Evolutionary conservation across 2,797 vertebrate genomes (phyloP).

Genomic region (Sternarchorhynchus goeldii): DNA sequence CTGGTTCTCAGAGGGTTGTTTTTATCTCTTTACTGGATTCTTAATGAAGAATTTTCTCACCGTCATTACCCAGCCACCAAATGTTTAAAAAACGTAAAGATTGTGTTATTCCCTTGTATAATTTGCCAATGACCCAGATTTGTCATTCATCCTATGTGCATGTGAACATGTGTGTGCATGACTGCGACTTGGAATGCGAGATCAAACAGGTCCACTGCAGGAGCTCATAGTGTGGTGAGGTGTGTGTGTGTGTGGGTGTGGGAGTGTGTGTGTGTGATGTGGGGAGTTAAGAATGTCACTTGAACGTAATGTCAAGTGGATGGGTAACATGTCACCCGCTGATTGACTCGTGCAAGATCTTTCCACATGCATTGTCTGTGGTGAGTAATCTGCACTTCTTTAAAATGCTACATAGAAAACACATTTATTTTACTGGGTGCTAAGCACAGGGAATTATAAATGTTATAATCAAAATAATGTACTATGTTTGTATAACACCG

Average conservation of each 20-base stretch:
- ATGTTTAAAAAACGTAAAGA: constrained; percentile 17
- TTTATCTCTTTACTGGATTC: not conserved
- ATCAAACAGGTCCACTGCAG: constrained; percentile 41
- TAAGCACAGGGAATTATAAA: no score
- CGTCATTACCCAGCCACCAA: constrained; percentile 4
- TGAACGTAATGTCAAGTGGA: constrained; percentile 40
- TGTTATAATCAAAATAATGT: not conserved
- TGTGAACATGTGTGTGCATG: not conserved
- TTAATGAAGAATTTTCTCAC: not conserved
- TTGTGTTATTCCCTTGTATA: constrained; percentile 18
- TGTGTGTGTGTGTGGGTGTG: constrained; percentile 22
- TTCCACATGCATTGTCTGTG: constrained; percentile 11
- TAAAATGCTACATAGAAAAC: not conserved
- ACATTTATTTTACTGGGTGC: not conserved
- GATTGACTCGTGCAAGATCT: constrained; percentile 39
- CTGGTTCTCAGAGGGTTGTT: not conserved
- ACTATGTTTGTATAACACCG: not conserved
- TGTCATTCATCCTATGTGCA: constrained; percentile 13
- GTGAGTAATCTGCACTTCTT: constrained; percentile 21
- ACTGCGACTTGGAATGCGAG: constrained; percentile 16
- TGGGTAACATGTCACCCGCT: constrained; percentile 38
- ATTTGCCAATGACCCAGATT: constrained; percentile 37
- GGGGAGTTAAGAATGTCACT: constrained; percentile 31
- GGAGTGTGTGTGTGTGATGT: constrained; percentile 10
- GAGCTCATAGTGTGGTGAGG: constrained; percentile 21